A percentile compares a stretch with the other conserved stretches of the same genome.
Conservation (phyloP, 2,888 invertebrate genomes). For the Brachyptera putata region DNA sequence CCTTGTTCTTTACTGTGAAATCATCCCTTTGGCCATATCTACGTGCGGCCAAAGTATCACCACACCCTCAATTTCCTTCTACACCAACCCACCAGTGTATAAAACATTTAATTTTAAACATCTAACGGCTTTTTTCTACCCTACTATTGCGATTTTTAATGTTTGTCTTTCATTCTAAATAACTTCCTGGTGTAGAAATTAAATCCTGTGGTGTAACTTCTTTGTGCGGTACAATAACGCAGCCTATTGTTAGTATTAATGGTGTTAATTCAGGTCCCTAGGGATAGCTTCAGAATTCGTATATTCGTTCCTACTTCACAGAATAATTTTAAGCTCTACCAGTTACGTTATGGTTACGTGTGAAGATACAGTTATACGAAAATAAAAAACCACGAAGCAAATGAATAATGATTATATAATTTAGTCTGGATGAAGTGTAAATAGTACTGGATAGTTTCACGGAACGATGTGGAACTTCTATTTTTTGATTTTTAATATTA, state of each 20-base stretch:
- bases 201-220: constrained; percentile 2
- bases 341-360: not conserved
- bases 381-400: too few relatives aligned
- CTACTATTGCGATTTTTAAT: not conserved
- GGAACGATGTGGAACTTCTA: too few relatives aligned
- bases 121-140: not conserved
- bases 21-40: not conserved
- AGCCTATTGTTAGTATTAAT: constrained; percentile 2
- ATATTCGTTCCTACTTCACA: too few relatives aligned
- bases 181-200: constrained; percentile 6
- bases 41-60: not conserved
- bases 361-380: too few relatives aligned
- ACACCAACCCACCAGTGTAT: too few relatives aligned
- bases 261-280: not conserved
- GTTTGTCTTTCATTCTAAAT: not conserved
- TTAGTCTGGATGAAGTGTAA: too few relatives aligned
- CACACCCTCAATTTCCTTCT: not conserved
- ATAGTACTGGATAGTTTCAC: too few relatives aligned
- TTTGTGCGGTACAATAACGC: not conserved
- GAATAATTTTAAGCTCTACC: too few relatives aligned
- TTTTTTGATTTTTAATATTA: too few relatives aligned
- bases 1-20: not conserved
- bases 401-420: too few relatives aligned
- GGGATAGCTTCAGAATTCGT: not conserved
- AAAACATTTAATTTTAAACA: constrained; percentile 1